Base-by-base conservation (phyloP, 2,888 invertebrate species). In the Drosophila subquinaria region DNA sequence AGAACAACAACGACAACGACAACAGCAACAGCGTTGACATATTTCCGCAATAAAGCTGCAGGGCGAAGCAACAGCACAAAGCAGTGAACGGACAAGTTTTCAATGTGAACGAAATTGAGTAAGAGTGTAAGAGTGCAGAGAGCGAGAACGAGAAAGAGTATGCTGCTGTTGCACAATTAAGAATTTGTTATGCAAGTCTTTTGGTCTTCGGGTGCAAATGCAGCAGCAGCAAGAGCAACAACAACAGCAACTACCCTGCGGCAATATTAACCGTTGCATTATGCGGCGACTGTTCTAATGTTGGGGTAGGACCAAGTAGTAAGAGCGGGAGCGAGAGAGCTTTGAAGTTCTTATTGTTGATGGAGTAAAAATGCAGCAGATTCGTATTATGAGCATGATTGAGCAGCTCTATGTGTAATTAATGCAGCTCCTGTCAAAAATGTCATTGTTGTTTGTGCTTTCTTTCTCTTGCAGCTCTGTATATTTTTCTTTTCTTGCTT, bases 121-220 rank as follows among this genome's bases (percentile, higher is more conserved):
- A 65, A 35, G 30, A 47, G 53, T 8, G 11, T 20, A 30, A 36
- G n/a, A 6, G 45, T 17, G 48, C 11, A n/a, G 48, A n/a, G 59
- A 36, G 27, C 40, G 48, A 23, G 48, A 48, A 36, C n/a, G 38
- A 13, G 68, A 6, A n/a, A 23, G 52, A 65, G 47, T 3, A 45
- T 63, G 57, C 61, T 52, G 76, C 80, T 78, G 82, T 82, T 85
- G 82, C 86, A 88, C 87, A 88, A 88, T 88, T 84, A 82, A 88
- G 89, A 84, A 79, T 88, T 82, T 88, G 84, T 88, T 88, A 84
- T 88, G 88, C 84, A 88, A 87, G 88, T 87, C 84, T 75, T 71
- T 61, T 57, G 60, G 59, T 55, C 62, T 69, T 71, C 53, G 73
- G 65, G 76, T 75, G 71, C 78, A 80, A 72, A 73, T 80, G 74